Evolutionary conservation across 2,797 vertebrate genomes (phyloP), one percentile per base, ranked within the genome.

Genomic region (Thamnophis elegans): DNA sequence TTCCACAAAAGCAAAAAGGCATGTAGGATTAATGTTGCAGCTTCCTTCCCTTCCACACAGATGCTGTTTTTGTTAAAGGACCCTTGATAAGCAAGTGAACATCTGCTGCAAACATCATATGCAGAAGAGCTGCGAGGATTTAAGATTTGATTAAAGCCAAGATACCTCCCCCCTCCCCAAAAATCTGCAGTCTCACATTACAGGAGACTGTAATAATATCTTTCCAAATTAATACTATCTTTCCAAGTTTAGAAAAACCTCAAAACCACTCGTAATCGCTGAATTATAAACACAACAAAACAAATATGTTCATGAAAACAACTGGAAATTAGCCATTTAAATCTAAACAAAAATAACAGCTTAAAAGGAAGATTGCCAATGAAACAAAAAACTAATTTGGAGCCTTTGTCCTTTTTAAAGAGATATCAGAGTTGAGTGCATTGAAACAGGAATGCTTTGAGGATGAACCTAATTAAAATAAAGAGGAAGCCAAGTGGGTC

Each of bases 141-240:
- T 68, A 36, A n/a, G 55, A 28, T 60, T 60, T 88, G 86, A 93
- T 89, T 65, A 95, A 93, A 95, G n/a, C 2, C 28, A 11, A 87
- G 85, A 93, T 82, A 93, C 4, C 4, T 28, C 5, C 28, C 6
- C 32, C 8, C n/a, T n/a, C n/a, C 9, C 65, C 32, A 47, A 82
- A 82, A 82, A 22, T 25, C 20, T 47, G 4, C 18, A 78, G 73
- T 47, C 73, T 25, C 73, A 82, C 73, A 47, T 22, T 87, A 32
- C 54, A 56, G 54, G 54, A 56, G n/a, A 87, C 53, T 56, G 53
- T 87, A 87, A 87, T 55, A 56, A 14, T 87, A 56, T 32, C n/a
- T 20, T 87, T 87, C 54, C 53, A 87, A 87, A 87, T 54, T 20
- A 56, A 87, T 55, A 32, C 5, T 87, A 55, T 32, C n/a, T 18